Evolutionary conservation across 2,113 vertebrate species (phyloP), one percentile per base, ranked within the genome.

Genomic region (Brachypteracias leptosomus): DNA sequence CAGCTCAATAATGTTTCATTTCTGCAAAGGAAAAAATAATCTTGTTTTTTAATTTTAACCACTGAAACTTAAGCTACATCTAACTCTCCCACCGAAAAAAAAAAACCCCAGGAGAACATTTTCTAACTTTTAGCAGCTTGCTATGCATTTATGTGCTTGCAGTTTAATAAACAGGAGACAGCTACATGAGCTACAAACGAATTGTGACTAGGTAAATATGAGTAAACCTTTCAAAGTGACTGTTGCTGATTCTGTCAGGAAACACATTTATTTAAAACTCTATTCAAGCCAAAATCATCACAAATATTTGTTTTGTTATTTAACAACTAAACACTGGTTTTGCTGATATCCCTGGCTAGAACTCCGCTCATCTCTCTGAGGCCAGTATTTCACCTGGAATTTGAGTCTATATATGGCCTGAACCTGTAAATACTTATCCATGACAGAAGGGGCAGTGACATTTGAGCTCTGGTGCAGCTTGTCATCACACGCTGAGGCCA

Each of bases 401-500:
- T 7, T 3, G 28, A 88, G 40, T 5, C 42, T 74, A 7, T 24
- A 14, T 1, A 15, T 1, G 33, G 66, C 42, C 24, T 25, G 85
- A 67, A 42, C 12, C 46, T 65, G 52, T 5, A 31, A 38, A 29
- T 14, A 63, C 51, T 67, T 7, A 55, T 85, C 61, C 13, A 0
- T 2, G 55, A 19, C 20, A 51, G 72, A 62, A 83, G 55, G n/a
- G 22, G 36, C 35, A 10, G 5, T 62, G 70, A 55, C 22, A 57
- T 16, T 31, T 19, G 54, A 63, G 71, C 61, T 26, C 46, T 6
- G 66, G 10, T 11, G 10, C 61, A 42, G 36, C 74, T 47, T 1
- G 16, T 65, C 0, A 2, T 67, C 58, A 7, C 47, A 25, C 24
- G 10, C 3, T 0, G 0, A 19, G 14, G 21, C 62, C 66, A 8